Evolutionary conservation across 2,888 invertebrate species (phyloP).

Genomic region (Sepioteuthis lessoniana): DNA sequence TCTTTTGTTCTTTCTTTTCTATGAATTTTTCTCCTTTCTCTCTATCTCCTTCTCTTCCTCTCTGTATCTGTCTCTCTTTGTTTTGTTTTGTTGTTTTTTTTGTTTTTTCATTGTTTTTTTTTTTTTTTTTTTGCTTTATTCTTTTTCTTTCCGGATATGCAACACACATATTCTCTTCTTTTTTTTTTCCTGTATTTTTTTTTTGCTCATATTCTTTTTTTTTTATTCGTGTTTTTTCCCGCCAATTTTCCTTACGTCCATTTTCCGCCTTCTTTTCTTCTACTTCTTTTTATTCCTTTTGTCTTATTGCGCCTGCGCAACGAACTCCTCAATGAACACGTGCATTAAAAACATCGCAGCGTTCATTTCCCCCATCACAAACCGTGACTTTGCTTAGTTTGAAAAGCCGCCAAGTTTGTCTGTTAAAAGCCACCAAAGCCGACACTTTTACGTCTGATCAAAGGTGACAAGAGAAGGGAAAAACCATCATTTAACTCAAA

Average conservation of each 20-base stretch:
- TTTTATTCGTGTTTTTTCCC: too few species aligned
- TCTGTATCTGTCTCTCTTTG: too few species aligned
- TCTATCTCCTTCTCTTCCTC: too few species aligned
- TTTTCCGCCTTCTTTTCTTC: background rate
- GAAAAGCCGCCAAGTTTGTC: background rate
- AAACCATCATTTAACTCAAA: background rate
- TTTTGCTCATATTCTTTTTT: too few species aligned
- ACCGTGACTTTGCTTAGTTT: background rate
- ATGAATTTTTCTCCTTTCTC: background rate
- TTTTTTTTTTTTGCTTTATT: too few species aligned
- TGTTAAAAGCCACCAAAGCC: conserved; percentile 16
- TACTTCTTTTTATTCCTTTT: background rate
- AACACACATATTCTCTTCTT: background rate
- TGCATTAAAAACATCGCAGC: background rate
- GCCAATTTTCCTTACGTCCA: background rate
- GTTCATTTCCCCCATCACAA: background rate
- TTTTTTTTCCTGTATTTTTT: too few species aligned
- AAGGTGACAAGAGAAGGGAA: background rate
- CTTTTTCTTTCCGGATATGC: background rate
- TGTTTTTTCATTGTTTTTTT: too few species aligned
- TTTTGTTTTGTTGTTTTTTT: too few species aligned
- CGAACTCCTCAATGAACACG: background rate
- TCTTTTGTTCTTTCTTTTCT: background rate
- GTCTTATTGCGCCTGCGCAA: background rate
- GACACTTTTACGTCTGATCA: conserved; percentile 33